Percentiles rank a stretch among this genome's conserved stretches.
These are phyloP conservation scores for Rhombomys opimus DNA, from an alignment of 2,113 vertebrate species.

Conservation along the genomic window DNA sequence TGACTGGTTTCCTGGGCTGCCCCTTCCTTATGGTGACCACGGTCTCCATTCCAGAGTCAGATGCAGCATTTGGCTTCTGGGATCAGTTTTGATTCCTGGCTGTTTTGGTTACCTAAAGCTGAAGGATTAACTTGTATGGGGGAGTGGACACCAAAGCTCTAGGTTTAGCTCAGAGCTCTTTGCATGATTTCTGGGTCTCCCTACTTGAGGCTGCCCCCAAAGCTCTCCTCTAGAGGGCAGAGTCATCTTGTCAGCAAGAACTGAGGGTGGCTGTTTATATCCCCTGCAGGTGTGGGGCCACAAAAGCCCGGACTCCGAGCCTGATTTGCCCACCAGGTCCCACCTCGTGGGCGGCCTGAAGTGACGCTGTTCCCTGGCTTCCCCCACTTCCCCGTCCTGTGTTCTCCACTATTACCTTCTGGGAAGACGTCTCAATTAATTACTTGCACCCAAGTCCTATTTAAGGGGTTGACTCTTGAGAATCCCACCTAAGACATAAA, in stretches of 20 bases:
- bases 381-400: not conserved
- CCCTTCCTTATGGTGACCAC: not conserved
- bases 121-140: not conserved
- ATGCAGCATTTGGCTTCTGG: not conserved
- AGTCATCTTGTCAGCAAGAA: not conserved
- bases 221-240: not conserved
- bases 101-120: not conserved
- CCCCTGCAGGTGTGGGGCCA: not conserved
- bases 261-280: not conserved
- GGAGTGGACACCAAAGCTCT: not conserved
- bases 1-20: not conserved
- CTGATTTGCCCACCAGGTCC: not conserved
- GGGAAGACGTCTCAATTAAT: not conserved
- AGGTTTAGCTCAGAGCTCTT: not conserved
- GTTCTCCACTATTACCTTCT: not conserved
- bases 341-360: not conserved
- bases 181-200: not conserved
- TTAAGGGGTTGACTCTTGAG: not conserved
- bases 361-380: not conserved
- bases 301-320: not conserved
- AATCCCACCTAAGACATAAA: not conserved
- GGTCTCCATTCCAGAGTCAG: not conserved
- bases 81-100: not conserved
- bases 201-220: not conserved
- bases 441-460: not conserved